These are phyloP conservation scores for Eunapius fragilis DNA, from an alignment of 37 sponge, comb jelly and placozoan genomes.

Conservation along the genomic window DNA sequence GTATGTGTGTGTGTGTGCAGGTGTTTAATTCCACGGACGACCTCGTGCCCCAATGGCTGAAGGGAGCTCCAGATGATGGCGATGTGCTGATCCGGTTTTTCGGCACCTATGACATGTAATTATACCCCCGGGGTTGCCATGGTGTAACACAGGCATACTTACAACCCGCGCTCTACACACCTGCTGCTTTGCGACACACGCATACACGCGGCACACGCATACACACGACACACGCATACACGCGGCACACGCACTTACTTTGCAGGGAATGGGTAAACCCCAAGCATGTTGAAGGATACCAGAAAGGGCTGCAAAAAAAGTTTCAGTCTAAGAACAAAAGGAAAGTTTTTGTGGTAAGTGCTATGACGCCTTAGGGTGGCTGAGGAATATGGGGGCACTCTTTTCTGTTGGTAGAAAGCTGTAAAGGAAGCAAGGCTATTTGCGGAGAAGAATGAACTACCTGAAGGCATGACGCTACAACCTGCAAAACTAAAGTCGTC, in stretches of 20 bases:
- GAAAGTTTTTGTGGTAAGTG: slow-evolving; percentile 52
- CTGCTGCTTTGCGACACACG: too few species aligned
- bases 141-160: background rate
- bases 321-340: slow-evolving; percentile 67
- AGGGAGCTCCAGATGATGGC: slow-evolving; percentile 45
- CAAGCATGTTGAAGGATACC: slow-evolving; percentile 33
- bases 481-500: background rate
- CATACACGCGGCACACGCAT: background rate
- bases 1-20: too few species aligned
- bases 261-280: slow-evolving; percentile 68
- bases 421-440: slow-evolving; percentile 43
- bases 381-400: too few species aligned
- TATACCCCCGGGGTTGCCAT: background rate
- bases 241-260: background rate
- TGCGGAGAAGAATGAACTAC: slow-evolving; percentile 22
- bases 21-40: slow-evolving; percentile 45
- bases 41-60: slow-evolving; percentile 50
- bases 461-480: slow-evolving; percentile 45
- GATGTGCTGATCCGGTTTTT: slow-evolving; percentile 66
- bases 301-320: slow-evolving; percentile 61
- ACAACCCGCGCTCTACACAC: too few species aligned
- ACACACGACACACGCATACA: background rate
- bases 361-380: background rate
- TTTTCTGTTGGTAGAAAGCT: slow-evolving; percentile 38
- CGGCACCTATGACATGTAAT: slow-evolving; percentile 77